These are phyloP conservation scores for Charina bottae DNA, from an alignment of 2,113 vertebrate genomes.

Conservation along the genomic window DNA sequence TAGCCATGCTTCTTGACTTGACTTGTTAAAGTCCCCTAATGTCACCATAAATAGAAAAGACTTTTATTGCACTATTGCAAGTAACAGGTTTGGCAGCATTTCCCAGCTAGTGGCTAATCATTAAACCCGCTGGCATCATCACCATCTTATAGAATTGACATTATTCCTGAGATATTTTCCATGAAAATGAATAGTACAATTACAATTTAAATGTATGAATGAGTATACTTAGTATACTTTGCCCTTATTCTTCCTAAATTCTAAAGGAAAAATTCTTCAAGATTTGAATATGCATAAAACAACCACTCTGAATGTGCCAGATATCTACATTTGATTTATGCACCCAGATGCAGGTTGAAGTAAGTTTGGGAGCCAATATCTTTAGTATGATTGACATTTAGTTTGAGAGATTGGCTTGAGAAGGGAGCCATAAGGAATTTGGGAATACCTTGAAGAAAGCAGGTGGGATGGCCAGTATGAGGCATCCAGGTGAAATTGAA, in stretches of 20 bases:
- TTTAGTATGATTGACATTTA: not conserved
- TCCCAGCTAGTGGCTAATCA: not conserved
- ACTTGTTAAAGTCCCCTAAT: constrained; percentile 13
- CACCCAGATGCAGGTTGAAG: not conserved
- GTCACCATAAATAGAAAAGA: constrained; percentile 15
- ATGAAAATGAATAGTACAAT: not conserved
- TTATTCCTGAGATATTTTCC: not conserved
- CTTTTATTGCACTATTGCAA: constrained; percentile 5
- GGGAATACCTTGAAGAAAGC: not conserved
- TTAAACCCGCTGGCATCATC: not conserved
- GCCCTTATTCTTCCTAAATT: not conserved
- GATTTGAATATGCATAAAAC: not conserved
- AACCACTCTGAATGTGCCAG: not conserved
- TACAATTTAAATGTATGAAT: not conserved
- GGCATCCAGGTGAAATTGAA: not conserved
- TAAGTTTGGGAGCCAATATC: not conserved
- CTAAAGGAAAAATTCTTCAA: not conserved
- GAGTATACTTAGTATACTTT: not conserved
- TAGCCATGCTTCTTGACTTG: constrained; percentile 6
- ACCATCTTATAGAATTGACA: not conserved
- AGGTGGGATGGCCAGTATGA: no score
- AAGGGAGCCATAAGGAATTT: not conserved
- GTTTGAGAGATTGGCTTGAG: not conserved
- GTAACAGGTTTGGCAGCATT: not conserved
- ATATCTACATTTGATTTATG: not conserved